phyloP scores from a whole-genome alignment of 2,888 invertebrate species.

The Sarcophaga variegata region DNA sequence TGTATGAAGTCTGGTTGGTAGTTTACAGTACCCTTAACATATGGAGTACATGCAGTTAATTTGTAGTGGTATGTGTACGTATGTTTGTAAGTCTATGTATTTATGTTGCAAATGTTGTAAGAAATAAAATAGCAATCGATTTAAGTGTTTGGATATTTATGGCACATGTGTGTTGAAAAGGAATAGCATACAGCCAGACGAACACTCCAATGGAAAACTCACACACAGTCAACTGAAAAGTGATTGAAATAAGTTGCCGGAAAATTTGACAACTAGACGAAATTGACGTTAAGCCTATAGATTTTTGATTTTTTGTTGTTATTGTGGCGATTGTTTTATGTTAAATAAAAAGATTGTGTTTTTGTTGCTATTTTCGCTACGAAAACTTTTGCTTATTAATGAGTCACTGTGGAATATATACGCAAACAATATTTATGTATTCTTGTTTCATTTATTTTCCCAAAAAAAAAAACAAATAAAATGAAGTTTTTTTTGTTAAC shows the following conservation, averaged over 20 bases:
- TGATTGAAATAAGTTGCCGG: conserved; percentile 72
- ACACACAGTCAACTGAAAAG: conserved; percentile 25
- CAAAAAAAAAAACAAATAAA: neutral
- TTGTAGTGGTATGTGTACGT: too few species aligned
- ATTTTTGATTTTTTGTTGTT: neutral
- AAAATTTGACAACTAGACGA: conserved; percentile 71
- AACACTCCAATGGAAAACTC: neutral
- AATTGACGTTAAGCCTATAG: conserved; percentile 54
- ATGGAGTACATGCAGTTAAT: too few species aligned
- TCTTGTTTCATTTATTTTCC: conserved; percentile 10
- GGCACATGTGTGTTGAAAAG: conserved; percentile 65
- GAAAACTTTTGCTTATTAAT: conserved; percentile 28
- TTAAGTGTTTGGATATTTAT: conserved; percentile 67
- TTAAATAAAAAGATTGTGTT: neutral
- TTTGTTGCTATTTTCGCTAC: neutral
- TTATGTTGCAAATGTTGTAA: conserved; percentile 40
- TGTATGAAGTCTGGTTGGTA: conserved; percentile 9
- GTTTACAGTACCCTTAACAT: too few species aligned
- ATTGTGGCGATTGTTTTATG: conserved; percentile 37
- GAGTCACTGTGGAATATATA: conserved; percentile 46
- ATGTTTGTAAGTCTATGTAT: neutral
- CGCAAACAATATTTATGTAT: neutral
- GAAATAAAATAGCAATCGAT: conserved; percentile 38
- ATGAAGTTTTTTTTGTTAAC: neutral
- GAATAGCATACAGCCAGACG: conserved; percentile 15